These are phyloP conservation scores for Notothenia coriiceps DNA, from an alignment of 2,113 vertebrate species.

Conservation along the genomic window DNA sequence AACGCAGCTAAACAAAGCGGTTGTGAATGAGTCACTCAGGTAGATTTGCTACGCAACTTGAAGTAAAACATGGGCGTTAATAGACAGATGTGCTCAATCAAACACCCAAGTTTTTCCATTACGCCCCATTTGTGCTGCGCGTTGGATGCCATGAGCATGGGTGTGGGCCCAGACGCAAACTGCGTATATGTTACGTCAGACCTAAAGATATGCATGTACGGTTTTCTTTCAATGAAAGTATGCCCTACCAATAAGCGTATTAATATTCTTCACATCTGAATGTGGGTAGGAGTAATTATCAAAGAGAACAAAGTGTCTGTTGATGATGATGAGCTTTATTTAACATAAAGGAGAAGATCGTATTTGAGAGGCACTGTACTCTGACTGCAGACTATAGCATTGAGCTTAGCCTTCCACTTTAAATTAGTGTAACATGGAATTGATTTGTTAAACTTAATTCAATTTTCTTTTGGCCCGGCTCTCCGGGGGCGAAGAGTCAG, in stretches of 20 bases:
- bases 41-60: slow-evolving; percentile 6
- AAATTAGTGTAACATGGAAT: slow-evolving; percentile 1
- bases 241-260: not conserved
- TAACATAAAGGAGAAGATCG: not conserved
- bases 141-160: slow-evolving; percentile 42
- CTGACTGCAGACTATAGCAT: not conserved
- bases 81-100: slow-evolving; percentile 25
- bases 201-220: slow-evolving; percentile 12
- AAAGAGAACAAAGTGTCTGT: not conserved
- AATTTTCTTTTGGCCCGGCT: not conserved
- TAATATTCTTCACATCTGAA: not conserved
- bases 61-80: slow-evolving; percentile 41
- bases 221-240: not conserved
- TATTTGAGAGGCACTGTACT: not conserved
- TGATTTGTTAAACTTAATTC: slow-evolving; percentile 21
- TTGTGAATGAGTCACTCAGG: slow-evolving; percentile 44
- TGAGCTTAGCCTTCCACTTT: not conserved
- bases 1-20: slow-evolving; percentile 3
- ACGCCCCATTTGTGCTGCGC: not conserved
- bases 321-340: not conserved
- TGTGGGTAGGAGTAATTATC: no score
- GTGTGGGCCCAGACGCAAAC: slow-evolving; percentile 30
- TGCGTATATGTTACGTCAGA: slow-evolving; percentile 41
- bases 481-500: not conserved
- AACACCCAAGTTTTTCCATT: slow-evolving; percentile 51